A percentile compares a stretch with the other conserved stretches of the same genome.
These are phyloP conservation scores for Thalassophryne amazonica DNA, from an alignment of 2,797 vertebrate genomes.

Conservation along the genomic window DNA sequence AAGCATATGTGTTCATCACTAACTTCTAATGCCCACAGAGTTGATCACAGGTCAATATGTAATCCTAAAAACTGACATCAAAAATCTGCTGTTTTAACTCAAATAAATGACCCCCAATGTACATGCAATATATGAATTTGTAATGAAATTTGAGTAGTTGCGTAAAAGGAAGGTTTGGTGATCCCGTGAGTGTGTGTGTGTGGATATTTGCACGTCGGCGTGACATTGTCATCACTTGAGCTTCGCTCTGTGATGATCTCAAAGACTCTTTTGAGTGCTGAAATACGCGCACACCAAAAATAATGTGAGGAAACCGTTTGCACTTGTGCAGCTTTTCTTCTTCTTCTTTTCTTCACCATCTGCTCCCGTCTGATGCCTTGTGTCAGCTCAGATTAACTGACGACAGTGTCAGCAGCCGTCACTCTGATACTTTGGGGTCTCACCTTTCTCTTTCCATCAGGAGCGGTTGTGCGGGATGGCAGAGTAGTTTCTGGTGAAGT, in stretches of 20 bases:
- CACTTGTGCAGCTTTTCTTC: slow-evolving; percentile 45
- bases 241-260: slow-evolving; percentile 41
- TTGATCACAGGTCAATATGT: no score
- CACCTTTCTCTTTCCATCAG: slow-evolving; percentile 24
- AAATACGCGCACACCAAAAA: slow-evolving; percentile 34
- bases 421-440: slow-evolving; percentile 20
- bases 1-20: no score
- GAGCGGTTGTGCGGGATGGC: not conserved
- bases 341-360: slow-evolving; percentile 40
- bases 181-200: slow-evolving; percentile 3
- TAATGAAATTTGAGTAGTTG: no score
- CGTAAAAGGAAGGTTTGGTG: no score
- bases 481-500: not conserved
- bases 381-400: slow-evolving; percentile 52
- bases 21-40: no score
- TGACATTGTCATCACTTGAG: slow-evolving; percentile 44
- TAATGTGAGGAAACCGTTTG: slow-evolving; percentile 61
- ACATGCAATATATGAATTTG: no score
- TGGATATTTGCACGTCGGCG: slow-evolving; percentile 2
- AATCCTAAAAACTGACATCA: no score
- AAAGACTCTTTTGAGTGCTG: slow-evolving; percentile 31
- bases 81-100: no score
- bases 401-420: slow-evolving; percentile 41
- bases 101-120: no score
- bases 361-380: slow-evolving; percentile 34